Conservation (phyloP, 1,140 invertebrate genomes). For the Trypoxylus dichotomus region DNA sequence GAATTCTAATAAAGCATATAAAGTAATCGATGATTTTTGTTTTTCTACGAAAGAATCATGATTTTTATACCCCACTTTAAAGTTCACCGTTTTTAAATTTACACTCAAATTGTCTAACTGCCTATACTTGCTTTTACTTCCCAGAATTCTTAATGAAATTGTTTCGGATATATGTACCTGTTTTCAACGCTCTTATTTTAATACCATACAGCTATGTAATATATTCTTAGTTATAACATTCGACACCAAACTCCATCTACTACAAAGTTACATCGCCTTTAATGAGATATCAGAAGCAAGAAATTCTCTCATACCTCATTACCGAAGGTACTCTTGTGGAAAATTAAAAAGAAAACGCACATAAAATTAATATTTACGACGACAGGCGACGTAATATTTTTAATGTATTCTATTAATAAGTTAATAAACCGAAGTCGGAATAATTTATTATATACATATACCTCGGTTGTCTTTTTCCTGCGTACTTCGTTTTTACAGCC, state of each 20-base stretch:
- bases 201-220: too few species aligned
- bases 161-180: too few species aligned
- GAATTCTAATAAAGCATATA: too few species aligned
- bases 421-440: conserved; percentile 6
- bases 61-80: too few species aligned
- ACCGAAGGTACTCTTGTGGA: not conserved
- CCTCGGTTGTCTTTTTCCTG: not conserved
- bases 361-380: conserved; percentile 20
- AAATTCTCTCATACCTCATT: not conserved
- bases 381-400: conserved; percentile 9
- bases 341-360: not conserved
- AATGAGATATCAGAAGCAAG: not conserved
- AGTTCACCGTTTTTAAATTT: too few species aligned
- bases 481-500: not conserved
- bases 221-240: too few species aligned
- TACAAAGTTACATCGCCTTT: not conserved
- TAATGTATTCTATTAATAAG: conserved; percentile 25
- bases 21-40: too few species aligned
- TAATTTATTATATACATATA: conserved; percentile 14
- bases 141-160: too few species aligned
- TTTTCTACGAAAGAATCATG: too few species aligned
- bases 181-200: too few species aligned
- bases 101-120: too few species aligned
- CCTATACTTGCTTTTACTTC: too few species aligned
- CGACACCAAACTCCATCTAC: not conserved